Percentiles rank a stretch among this genome's conserved stretches.
phyloP scores from a whole-genome alignment of 1,140 invertebrate genomes.

The Magallana gigas region DNA sequence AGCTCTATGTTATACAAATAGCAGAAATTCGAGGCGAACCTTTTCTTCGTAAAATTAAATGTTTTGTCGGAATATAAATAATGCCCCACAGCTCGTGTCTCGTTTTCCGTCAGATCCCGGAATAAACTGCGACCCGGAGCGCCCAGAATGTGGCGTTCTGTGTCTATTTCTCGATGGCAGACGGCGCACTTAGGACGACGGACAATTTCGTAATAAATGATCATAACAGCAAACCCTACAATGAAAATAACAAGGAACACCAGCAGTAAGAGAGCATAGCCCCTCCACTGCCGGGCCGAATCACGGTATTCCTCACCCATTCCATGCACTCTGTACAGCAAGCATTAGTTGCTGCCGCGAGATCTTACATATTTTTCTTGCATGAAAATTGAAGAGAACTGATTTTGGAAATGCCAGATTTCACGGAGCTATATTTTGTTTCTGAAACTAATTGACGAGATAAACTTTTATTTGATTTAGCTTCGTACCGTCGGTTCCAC shows the following conservation, averaged over 20 bases:
- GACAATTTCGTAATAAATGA: conserved; percentile 54
- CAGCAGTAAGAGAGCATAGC: conserved; percentile 41
- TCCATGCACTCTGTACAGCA: not conserved
- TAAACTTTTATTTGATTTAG: conserved; percentile 27
- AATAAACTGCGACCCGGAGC: conserved; percentile 39
- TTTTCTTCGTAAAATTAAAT: conserved; percentile 47
- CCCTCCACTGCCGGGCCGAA: conserved; percentile 50
- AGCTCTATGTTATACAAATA: conserved; percentile 57
- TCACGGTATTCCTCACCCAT: conserved; percentile 23
- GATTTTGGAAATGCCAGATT: not conserved
- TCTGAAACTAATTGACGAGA: conserved; percentile 20
- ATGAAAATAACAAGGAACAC: conserved; percentile 32
- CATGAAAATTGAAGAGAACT: not conserved
- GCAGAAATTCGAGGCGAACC: conserved; percentile 31
- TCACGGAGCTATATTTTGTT: not conserved
- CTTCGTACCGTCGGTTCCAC: not conserved
- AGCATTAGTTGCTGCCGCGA: not conserved
- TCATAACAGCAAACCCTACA: conserved; percentile 34
- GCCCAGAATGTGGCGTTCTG: not conserved
- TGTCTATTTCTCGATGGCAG: not conserved
- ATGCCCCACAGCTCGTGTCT: conserved; percentile 44
- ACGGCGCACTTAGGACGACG: not conserved
- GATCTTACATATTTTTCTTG: not conserved
- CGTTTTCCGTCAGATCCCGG: conserved; percentile 52
- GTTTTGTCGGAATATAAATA: conserved; percentile 47